Conservation (phyloP, 2,888 invertebrate species). For the Electrophaes corylata region DNA sequence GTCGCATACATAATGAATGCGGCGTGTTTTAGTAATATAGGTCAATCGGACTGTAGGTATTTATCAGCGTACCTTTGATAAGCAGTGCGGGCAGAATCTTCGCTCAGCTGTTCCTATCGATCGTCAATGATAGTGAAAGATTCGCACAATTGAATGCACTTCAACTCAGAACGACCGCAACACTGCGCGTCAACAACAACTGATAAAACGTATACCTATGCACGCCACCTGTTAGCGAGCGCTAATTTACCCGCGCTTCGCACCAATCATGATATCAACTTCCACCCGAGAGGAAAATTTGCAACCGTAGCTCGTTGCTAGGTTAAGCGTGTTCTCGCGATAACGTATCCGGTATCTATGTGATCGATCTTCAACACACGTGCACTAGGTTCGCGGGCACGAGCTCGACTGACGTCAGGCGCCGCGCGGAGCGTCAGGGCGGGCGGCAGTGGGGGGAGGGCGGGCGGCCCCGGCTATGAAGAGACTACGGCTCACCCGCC, state of each 20-base stretch:
- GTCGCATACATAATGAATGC: slow-evolving; percentile 33
- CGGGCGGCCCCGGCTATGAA: slow-evolving; percentile 59
- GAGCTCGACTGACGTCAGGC: slow-evolving; percentile 74
- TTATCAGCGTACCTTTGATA: slow-evolving; percentile 64
- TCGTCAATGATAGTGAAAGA: slow-evolving; percentile 46
- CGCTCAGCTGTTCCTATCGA: slow-evolving; percentile 76
- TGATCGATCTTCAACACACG: slow-evolving; percentile 40
- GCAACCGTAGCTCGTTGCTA: slow-evolving; percentile 38
- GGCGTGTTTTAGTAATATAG: slow-evolving; percentile 43
- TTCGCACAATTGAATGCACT: slow-evolving; percentile 57
- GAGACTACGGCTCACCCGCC: slow-evolving; percentile 71
- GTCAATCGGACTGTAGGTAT: slow-evolving; percentile 50
- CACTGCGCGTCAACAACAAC: slow-evolving; percentile 60
- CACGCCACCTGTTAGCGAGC: slow-evolving; percentile 67
- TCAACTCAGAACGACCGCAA: slow-evolving; percentile 56
- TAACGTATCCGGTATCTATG: slow-evolving; percentile 51
- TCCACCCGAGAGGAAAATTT: slow-evolving; percentile 28
- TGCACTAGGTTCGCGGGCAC: slow-evolving; percentile 50
- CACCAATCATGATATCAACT: slow-evolving; percentile 42
- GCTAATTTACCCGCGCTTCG: slow-evolving; percentile 40
- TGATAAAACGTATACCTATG: slow-evolving; percentile 57
- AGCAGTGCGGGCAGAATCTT: slow-evolving; percentile 58
- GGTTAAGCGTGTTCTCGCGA: slow-evolving; percentile 39
- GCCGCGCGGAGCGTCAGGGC: slow-evolving; percentile 45
- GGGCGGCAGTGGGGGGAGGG: slow-evolving; percentile 51